Percentiles rank a stretch among this genome's conserved stretches.
These are phyloP conservation scores for Drosophila insularis DNA, from an alignment of 1,140 invertebrate species.

Conservation along the genomic window DNA sequence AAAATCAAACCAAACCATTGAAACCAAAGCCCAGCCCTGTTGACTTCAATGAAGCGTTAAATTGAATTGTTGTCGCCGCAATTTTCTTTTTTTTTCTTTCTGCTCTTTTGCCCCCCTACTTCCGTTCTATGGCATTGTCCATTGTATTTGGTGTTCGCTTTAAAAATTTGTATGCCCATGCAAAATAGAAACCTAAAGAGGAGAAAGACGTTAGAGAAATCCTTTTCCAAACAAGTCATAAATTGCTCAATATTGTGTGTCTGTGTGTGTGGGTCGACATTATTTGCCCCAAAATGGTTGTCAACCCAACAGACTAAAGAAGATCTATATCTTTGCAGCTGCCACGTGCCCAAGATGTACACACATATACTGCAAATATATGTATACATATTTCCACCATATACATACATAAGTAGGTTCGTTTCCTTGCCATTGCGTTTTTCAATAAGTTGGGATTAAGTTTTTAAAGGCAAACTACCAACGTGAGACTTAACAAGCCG, in stretches of 20 bases:
- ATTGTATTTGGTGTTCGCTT: not conserved
- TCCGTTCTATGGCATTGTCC: not conserved
- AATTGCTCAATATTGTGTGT: slow-evolving; percentile 54
- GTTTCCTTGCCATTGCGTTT: slow-evolving; percentile 4
- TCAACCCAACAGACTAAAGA: slow-evolving; percentile 5
- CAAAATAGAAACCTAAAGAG: slow-evolving; percentile 26
- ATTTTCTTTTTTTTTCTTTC: slow-evolving; percentile 33
- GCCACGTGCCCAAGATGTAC: not conserved
- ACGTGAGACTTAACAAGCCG: not conserved
- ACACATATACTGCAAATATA: not conserved
- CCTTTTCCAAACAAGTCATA: slow-evolving; percentile 66
- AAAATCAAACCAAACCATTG: slow-evolving; percentile 11
- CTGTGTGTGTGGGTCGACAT: not conserved
- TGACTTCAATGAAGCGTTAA: slow-evolving; percentile 68
- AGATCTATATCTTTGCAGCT: slow-evolving; percentile 9
- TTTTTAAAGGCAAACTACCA: slow-evolving; percentile 7
- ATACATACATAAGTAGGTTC: slow-evolving; percentile 8
- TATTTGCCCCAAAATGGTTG: slow-evolving; percentile 7
- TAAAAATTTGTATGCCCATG: slow-evolving; percentile 45
- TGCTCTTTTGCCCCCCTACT: slow-evolving; percentile 18
- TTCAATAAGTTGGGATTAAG: slow-evolving; percentile 11
- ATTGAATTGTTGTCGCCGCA: slow-evolving; percentile 77
- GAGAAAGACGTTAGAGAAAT: slow-evolving; percentile 10
- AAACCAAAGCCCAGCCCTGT: slow-evolving; percentile 25
- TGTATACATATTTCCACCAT: not conserved